Conservation (phyloP, 2,113 vertebrate genomes). For the Clupea harengus region DNA sequence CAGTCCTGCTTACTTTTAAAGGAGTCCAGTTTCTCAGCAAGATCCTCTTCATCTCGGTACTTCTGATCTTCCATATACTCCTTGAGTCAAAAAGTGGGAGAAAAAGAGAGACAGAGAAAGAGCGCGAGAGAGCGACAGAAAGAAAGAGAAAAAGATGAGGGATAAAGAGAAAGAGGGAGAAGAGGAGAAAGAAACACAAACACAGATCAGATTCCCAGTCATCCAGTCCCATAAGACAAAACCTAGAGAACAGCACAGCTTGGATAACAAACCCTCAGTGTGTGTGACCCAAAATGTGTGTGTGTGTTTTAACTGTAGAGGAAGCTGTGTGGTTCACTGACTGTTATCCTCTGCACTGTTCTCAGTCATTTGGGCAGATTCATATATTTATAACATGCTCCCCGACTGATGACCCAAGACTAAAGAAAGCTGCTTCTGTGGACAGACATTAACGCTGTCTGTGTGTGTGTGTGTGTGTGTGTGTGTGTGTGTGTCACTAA, state of each 20-base stretch:
- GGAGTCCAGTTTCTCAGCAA: conserved; percentile 83
- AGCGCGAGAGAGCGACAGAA: background rate
- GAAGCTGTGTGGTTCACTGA: too few species aligned
- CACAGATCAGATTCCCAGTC: conserved; percentile 7
- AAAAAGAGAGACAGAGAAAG: background rate
- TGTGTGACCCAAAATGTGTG: background rate
- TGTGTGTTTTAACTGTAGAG: background rate
- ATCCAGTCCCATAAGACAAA: background rate
- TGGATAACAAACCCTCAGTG: background rate
- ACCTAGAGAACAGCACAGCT: background rate
- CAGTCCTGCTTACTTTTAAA: conserved; percentile 86
- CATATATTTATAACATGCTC: too few species aligned
- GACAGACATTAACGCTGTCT: too few species aligned
- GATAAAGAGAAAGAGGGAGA: background rate
- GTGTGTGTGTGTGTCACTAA: background rate
- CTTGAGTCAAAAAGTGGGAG: conserved; percentile 58
- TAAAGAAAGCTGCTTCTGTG: too few species aligned
- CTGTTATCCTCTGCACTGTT: too few species aligned
- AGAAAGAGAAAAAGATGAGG: background rate
- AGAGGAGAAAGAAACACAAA: background rate
- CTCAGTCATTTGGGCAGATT: too few species aligned
- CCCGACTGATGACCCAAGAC: too few species aligned
- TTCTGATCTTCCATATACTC: conserved; percentile 95
- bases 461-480: conserved; percentile 3
- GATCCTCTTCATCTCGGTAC: conserved; percentile 89